Evolutionary conservation across 1,140 invertebrate species (phyloP).

Genomic region (Caenorhabditis briggsae): DNA sequence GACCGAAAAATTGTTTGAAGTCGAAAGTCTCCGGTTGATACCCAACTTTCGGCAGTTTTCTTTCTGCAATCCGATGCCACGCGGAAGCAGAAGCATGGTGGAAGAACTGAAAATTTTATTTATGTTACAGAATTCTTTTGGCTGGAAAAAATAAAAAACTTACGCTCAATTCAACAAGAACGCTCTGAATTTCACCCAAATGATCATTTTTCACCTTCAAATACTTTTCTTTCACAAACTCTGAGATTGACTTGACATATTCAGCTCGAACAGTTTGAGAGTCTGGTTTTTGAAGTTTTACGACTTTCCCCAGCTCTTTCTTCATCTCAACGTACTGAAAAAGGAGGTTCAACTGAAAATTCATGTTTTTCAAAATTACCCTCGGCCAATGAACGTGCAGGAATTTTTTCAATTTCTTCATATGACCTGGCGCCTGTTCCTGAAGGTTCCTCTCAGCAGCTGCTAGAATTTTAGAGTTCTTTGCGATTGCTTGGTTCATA

Average conservation of each 20-base stretch:
- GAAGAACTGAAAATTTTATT: conserved; percentile 28
- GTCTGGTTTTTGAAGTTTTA: conserved; percentile 1
- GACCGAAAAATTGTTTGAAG: conserved; percentile 2
- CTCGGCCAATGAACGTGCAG: not conserved
- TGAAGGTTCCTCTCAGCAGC: conserved; percentile 10
- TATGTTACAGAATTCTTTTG: not conserved
- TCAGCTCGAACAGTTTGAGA: not conserved
- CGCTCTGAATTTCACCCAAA: conserved; percentile 30
- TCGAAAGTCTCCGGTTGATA: not conserved
- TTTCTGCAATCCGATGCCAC: conserved; percentile 15
- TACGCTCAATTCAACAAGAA: conserved; percentile 6
- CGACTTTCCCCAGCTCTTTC: not conserved
- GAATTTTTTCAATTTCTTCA: conserved; percentile 5
- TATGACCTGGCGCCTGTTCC: not conserved
- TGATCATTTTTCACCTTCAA: not conserved
- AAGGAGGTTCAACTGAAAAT: not conserved
- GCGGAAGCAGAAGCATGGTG: not conserved
- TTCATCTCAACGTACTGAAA: conserved; percentile 38
- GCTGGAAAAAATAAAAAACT: conserved; percentile 1
- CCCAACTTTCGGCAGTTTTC: not conserved
- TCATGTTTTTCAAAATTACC: not conserved
- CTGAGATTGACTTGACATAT: not conserved
- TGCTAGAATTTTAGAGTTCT: conserved; percentile 1
- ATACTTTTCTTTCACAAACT: conserved; percentile 2
- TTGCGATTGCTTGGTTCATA: conserved; percentile 3